A percentile compares a stretch with the other conserved stretches of the same genome.
phyloP scores from a whole-genome alignment of 2,113 vertebrate species.

The Podiceps cristatus region DNA sequence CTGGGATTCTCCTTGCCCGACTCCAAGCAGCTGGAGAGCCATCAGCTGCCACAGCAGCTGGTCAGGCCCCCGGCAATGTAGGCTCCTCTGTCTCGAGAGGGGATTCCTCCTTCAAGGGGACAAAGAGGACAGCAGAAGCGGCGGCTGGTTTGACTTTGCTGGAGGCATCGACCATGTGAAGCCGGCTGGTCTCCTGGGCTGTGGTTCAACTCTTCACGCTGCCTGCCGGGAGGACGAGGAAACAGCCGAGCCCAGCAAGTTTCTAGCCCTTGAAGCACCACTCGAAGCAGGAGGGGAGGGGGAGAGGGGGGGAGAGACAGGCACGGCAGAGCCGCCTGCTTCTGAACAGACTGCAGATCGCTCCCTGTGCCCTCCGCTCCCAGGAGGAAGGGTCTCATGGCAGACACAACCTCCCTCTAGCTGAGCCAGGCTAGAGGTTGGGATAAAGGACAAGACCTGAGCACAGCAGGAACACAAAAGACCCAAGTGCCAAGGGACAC shows the following conservation, averaged over 20 bases:
- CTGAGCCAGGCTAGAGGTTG: not conserved
- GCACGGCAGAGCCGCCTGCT: not conserved
- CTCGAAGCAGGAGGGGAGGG: not conserved
- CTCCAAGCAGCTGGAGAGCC: not conserved
- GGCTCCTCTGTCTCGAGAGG: constrained; percentile 3
- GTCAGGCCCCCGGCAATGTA: constrained; percentile 32
- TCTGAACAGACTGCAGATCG: accelerated
- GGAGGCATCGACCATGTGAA: constrained; percentile 52
- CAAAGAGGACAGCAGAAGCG: constrained; percentile 38
- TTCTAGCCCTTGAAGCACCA: constrained; percentile 50
- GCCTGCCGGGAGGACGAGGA: not conserved
- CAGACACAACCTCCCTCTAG: not conserved
- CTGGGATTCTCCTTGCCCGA: not conserved
- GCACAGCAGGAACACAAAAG: not conserved
- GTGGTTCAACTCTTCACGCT: constrained; percentile 28
- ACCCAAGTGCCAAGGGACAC: not conserved
- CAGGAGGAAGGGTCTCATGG: not conserved
- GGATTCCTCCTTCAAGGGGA: constrained; percentile 62
- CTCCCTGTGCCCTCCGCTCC: accelerated
- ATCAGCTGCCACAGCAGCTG: not conserved
- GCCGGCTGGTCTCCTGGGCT: constrained; percentile 56
- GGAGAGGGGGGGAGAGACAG: not conserved
- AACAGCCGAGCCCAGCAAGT: constrained; percentile 61
- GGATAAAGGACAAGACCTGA: not conserved
- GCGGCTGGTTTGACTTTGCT: constrained; percentile 66